Evolutionary conservation across 1,140 invertebrate species (phyloP).

Genomic region (Rhagoletis zephyria): DNA sequence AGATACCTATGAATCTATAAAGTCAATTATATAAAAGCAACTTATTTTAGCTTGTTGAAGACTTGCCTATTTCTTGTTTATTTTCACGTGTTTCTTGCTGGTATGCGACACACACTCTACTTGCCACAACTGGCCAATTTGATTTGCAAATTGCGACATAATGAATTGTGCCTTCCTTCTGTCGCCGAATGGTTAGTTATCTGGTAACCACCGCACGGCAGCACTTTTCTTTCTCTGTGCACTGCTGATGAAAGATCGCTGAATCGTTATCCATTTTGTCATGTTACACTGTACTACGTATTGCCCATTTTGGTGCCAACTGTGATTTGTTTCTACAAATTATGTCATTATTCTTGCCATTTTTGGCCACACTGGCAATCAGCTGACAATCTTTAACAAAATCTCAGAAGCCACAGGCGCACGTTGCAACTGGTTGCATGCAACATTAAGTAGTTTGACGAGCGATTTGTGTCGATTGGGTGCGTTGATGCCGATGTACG

Average conservation of each 20-base stretch:
- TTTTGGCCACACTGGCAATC: slow-evolving; percentile 53
- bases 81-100: background rate
- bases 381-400: slow-evolving; percentile 47
- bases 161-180: slow-evolving; percentile 53
- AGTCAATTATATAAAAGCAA: slow-evolving; percentile 9
- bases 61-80: background rate
- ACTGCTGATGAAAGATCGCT: background rate
- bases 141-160: slow-evolving; percentile 55
- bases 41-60: background rate
- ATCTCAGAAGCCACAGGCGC: slow-evolving; percentile 9
- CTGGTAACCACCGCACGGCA: background rate
- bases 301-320: slow-evolving; percentile 53
- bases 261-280: slow-evolving; percentile 54
- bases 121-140: slow-evolving; percentile 42
- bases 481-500: slow-evolving; percentile 5
- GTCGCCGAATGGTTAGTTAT: background rate
- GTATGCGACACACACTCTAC: background rate
- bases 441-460: slow-evolving; percentile 5
- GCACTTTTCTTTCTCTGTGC: background rate
- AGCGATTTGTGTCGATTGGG: slow-evolving; percentile 34
- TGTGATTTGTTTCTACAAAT: slow-evolving; percentile 57
- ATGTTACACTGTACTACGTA: background rate
- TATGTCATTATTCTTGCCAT: slow-evolving; percentile 57
- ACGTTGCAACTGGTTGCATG: slow-evolving; percentile 36
- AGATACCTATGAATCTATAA: background rate